phyloP scores from a whole-genome alignment of 2,888 invertebrate genomes.

The Lathronympha strigana region DNA sequence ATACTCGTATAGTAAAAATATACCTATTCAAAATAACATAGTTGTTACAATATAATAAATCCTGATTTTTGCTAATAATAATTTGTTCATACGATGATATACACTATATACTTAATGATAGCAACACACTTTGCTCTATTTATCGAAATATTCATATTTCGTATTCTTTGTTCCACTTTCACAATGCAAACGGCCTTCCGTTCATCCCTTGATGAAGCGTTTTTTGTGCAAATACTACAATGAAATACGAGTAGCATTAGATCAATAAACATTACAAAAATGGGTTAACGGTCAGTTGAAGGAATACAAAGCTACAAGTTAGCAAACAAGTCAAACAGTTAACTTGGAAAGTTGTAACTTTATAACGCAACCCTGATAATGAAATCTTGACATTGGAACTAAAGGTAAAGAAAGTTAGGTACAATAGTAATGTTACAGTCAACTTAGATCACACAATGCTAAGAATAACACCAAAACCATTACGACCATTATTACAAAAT shows the following conservation, averaged over 20 bases:
- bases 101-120: background rate
- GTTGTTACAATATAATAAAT: background rate
- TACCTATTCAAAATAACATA: conserved; percentile 24
- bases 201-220: background rate
- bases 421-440: conserved; percentile 1
- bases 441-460: conserved; percentile 5
- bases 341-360: too few species aligned
- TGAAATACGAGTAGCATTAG: background rate
- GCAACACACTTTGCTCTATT: background rate
- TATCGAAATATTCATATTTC: background rate
- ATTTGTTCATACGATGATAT: background rate
- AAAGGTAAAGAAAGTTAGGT: background rate
- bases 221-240: background rate
- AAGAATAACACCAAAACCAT: background rate
- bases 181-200: background rate
- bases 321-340: too few species aligned
- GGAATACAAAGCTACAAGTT: too few species aligned
- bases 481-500: conserved; percentile 9
- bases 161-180: background rate
- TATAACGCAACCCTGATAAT: too few species aligned
- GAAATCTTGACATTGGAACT: conserved; percentile 3
- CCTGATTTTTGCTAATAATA: background rate
- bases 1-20: conserved; percentile 32
- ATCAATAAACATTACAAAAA: background rate
- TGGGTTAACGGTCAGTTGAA: background rate